Evolutionary conservation across 2,113 vertebrate genomes (phyloP).

Genomic region (Eulacestoma nigropectus): DNA sequence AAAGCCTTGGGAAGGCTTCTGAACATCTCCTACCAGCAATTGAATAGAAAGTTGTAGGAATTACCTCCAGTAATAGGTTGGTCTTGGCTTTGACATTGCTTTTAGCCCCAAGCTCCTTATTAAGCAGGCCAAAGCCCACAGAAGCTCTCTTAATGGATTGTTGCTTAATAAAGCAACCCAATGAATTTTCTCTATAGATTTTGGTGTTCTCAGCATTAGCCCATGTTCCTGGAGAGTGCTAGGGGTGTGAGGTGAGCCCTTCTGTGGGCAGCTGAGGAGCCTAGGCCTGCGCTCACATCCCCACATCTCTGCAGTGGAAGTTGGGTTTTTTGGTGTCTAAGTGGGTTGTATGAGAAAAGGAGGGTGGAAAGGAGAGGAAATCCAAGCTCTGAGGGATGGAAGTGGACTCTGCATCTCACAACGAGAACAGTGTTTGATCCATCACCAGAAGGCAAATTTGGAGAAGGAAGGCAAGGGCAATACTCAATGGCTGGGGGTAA

Average conservation of each 20-base stretch:
- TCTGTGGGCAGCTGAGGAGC: not conserved
- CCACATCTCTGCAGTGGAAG: not conserved
- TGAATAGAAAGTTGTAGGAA: not conserved
- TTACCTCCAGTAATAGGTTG: slow-evolving; percentile 5
- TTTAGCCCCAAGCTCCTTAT: not conserved
- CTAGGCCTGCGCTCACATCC: not conserved
- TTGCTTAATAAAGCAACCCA: not conserved
- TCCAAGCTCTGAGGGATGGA: not conserved
- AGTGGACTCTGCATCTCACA: rapidly evolving
- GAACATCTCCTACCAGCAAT: not conserved
- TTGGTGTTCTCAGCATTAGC: not conserved
- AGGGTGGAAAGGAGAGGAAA: not conserved
- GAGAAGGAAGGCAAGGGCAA: not conserved
- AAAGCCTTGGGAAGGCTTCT: not conserved
- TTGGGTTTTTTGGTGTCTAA: not conserved
- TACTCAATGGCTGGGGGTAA: not conserved
- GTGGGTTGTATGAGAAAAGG: not conserved
- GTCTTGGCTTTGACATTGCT: not conserved
- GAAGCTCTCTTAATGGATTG: not conserved
- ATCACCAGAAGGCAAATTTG: not conserved
- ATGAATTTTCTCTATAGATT: not conserved
- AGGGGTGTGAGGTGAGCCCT: not conserved
- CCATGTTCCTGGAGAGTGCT: rapidly evolving
- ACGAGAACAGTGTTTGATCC: rapidly evolving
- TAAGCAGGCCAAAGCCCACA: not conserved